Evolutionary conservation across 2,888 invertebrate genomes (phyloP), one percentile per base, ranked within the genome.

Genomic region (Eupithecia subfuscata): DNA sequence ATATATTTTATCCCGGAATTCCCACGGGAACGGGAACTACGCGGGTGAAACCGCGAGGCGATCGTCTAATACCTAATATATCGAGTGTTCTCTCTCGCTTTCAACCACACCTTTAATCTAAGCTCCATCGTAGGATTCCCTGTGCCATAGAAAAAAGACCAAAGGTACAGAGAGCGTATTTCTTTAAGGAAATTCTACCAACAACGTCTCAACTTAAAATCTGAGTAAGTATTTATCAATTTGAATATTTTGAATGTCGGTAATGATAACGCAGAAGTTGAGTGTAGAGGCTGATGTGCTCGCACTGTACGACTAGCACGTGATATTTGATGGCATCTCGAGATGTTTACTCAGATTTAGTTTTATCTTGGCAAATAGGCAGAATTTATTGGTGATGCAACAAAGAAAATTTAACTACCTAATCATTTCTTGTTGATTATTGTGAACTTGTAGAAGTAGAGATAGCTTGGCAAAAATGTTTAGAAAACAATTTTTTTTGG

Each of bases 321-420:
- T 64, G 64, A 64, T 64, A 18, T 30, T 63, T 63, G 63, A 63
- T 30, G 14, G 9, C 34, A 34, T 34, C 64, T 64, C 7, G 34
- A 64, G 34, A 9, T 18, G 34, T 64, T 64, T 64, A 18, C 64
- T 64, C 34, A 18, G 64, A 68, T 71, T 74, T 70, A 45, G 56
- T 69, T 67, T 64, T 64, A 68, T 68, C 25, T 60, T 12, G 45
- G 43, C 22, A 68, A 43, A 68, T 68, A 40, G n/a, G 43, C 12
- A 45, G 43, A 67, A 63, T 63, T 64, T 64, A 64, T 64, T 64
- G 16, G 18, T 34, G 18, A 64, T 64, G 64, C 9, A 34, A 64
- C 18, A 30, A 64, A 34, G 64, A 30, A 30, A 63, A 63, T 63
- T 56, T 25, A 1, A 25, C 11, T 22, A 22, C 12, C 22, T 56